These are phyloP conservation scores for Ochropacha duplaris DNA, from an alignment of 2,888 invertebrate genomes.

Conservation along the genomic window DNA sequence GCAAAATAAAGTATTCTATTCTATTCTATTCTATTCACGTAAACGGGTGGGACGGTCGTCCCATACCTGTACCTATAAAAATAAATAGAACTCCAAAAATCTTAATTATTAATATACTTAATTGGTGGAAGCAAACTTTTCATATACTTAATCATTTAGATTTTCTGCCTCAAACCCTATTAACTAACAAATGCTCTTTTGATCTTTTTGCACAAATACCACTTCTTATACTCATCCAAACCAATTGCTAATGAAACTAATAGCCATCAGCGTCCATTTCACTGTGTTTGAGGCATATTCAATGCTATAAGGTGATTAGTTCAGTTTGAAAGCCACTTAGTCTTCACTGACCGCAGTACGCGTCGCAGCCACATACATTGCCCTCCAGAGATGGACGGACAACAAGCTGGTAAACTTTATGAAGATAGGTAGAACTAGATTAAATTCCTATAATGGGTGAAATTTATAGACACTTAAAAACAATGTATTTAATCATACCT, in stretches of 20 bases:
- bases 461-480: too few relatives aligned
- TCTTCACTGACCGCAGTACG: constrained; percentile 30
- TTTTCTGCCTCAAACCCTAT: too few relatives aligned
- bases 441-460: background rate
- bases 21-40: too few relatives aligned
- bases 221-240: background rate
- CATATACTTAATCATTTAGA: too few relatives aligned
- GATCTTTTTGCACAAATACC: background rate
- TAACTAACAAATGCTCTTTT: background rate
- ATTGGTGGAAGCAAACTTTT: too few relatives aligned
- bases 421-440: background rate
- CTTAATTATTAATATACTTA: too few relatives aligned
- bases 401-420: constrained; percentile 19
- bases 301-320: constrained; percentile 10
- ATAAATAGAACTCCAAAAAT: too few relatives aligned
- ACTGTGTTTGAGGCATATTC: background rate
- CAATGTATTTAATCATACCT: too few relatives aligned
- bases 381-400: constrained; percentile 31
- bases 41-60: too few relatives aligned
- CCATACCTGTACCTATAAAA: too few relatives aligned
- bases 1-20: too few relatives aligned
- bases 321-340: constrained; percentile 10
- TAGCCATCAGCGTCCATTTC: background rate
- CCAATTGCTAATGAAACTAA: background rate
- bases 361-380: constrained; percentile 27